Percentiles rank a stretch among this genome's conserved stretches.
Evolutionary conservation across 2,113 vertebrate genomes (phyloP).

Genomic region (Lycaon pictus): DNA sequence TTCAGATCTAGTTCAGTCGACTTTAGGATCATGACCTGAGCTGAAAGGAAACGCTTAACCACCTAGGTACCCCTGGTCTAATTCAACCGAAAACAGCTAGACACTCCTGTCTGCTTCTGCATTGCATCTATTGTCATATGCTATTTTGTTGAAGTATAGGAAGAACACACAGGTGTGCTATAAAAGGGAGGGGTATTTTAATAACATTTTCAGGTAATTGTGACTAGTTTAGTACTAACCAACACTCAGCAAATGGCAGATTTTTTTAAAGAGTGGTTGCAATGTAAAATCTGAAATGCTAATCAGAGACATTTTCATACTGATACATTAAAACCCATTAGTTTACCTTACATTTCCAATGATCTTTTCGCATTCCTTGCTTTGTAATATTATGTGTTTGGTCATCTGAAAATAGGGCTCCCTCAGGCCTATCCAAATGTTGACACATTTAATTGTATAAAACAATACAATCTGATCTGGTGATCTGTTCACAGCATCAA

Average conservation of each 20-base stretch:
- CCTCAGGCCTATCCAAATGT: neutral
- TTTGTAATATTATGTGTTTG: neutral
- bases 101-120: neutral
- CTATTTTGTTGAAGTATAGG: neutral
- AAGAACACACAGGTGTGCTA: neutral
- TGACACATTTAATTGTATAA: slow-evolving; percentile 19
- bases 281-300: neutral
- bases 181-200: neutral
- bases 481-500: neutral
- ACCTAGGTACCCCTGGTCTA: neutral
- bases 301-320: neutral
- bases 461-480: neutral
- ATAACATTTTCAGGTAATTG: neutral
- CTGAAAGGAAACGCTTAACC: no score
- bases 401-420: neutral
- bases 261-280: neutral
- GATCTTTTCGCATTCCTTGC: neutral
- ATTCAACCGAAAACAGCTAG: neutral
- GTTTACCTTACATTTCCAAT: neutral
- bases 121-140: neutral
- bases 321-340: neutral
- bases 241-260: neutral
- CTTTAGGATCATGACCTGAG: no score
- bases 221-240: neutral
- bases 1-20: neutral